Percentiles rank a stretch among this genome's conserved stretches.
Conservation (phyloP, 2,888 invertebrate species). For the Campopleginae sp. region DNA sequence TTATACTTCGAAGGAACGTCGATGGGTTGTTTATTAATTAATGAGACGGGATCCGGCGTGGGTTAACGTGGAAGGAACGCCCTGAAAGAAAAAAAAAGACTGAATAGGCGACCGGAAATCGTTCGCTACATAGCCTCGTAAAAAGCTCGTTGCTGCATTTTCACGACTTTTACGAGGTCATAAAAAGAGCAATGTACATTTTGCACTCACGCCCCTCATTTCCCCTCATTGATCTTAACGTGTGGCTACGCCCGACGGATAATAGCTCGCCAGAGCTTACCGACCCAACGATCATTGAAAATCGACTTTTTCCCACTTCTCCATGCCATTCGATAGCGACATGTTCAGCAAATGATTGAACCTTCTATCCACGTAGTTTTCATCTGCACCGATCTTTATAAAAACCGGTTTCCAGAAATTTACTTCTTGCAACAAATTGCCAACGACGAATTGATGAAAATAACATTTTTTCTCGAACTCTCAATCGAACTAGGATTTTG, state of each 20-base stretch:
- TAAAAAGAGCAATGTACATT: slow-evolving; percentile 63
- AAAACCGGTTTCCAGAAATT: too few relatives aligned
- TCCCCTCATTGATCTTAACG: slow-evolving; percentile 43
- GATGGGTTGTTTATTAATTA: background rate
- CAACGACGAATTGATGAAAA: too few relatives aligned
- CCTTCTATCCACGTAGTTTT: too few relatives aligned
- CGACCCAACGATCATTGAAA: background rate
- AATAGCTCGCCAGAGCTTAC: slow-evolving; percentile 9
- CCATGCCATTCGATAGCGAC: background rate
- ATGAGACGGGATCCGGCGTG: background rate
- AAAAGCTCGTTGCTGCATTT: slow-evolving; percentile 52
- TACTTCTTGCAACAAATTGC: too few relatives aligned
- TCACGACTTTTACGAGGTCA: slow-evolving; percentile 60
- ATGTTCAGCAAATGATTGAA: background rate
- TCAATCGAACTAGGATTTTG: too few relatives aligned
- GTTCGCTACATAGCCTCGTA: slow-evolving; percentile 49
- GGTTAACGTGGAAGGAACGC: background rate
- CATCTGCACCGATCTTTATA: too few relatives aligned
- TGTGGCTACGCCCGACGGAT: slow-evolving; percentile 25
- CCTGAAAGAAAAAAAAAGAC: slow-evolving; percentile 7
- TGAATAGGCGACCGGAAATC: slow-evolving; percentile 25
- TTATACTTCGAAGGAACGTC: slow-evolving; percentile 17
- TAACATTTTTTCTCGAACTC: too few relatives aligned
- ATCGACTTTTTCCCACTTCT: slow-evolving; percentile 4
- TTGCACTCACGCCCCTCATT: slow-evolving; percentile 47